Percentiles rank a stretch among this genome's conserved stretches.
These are phyloP conservation scores for Pygoscelis antarcticus DNA, from an alignment of 2,113 vertebrate species.

Conservation along the genomic window DNA sequence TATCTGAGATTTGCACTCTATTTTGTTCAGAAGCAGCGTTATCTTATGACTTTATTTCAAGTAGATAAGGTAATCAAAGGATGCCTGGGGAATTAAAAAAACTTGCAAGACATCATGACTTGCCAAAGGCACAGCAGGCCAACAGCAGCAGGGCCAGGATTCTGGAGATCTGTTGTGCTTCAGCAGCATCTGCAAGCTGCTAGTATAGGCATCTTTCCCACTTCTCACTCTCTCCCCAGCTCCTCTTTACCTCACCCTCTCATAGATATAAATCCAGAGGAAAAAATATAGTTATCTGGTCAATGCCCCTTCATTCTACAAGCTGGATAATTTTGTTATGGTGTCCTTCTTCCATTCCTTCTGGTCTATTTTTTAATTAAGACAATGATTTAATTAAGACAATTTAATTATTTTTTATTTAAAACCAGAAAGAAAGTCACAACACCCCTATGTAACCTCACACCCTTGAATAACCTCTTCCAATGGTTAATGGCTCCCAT, in stretches of 20 bases:
- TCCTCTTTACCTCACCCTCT: neutral
- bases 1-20: neutral
- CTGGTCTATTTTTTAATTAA: neutral
- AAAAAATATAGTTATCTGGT: neutral
- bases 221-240: neutral
- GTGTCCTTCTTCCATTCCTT: neutral
- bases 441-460: neutral
- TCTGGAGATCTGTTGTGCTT: neutral
- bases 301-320: neutral
- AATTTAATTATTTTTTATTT: neutral
- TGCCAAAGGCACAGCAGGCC: slow-evolving; percentile 40
- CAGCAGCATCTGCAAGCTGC: neutral
- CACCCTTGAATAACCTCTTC: neutral
- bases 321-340: neutral
- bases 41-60: neutral
- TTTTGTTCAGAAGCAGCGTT: neutral
- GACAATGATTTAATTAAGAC: neutral
- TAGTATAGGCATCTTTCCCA: neutral
- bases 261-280: neutral
- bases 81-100: slow-evolving; percentile 2
- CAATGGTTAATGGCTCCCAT: neutral
- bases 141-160: neutral
- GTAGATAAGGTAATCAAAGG: slow-evolving; percentile 24
- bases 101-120: neutral
- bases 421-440: neutral